phyloP scores from a whole-genome alignment of 2,797 vertebrate species.

The Trachurus trachurus region DNA sequence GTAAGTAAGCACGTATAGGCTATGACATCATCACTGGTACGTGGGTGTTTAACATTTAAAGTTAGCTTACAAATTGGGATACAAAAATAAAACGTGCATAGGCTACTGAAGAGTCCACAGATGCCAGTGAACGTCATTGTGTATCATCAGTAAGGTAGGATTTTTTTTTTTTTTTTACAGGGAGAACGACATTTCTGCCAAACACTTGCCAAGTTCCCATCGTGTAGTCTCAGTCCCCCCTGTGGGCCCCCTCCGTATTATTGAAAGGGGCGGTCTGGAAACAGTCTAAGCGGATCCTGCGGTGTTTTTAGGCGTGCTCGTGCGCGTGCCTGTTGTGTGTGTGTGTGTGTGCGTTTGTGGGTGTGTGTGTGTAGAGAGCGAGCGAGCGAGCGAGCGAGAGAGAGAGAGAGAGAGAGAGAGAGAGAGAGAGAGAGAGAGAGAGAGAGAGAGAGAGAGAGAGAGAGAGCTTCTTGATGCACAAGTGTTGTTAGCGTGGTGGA shows the following conservation, averaged over 20 bases:
- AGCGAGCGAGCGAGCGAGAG: conserved; percentile 35
- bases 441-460: conserved; percentile 47
- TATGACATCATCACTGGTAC: background rate
- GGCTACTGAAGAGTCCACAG: background rate
- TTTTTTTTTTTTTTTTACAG: background rate
- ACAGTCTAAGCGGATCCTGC: conserved; percentile 77
- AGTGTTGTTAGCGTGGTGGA: conserved; percentile 49
- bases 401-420: conserved; percentile 53
- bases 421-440: conserved; percentile 27
- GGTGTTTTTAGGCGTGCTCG: conserved; percentile 48
- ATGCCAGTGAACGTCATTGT: background rate
- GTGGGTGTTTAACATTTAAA: background rate
- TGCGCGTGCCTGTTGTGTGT: background rate
- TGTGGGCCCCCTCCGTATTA: conserved; percentile 64
- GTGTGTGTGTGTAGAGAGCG: background rate
- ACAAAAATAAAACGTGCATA: background rate
- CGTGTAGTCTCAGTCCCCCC: conserved; percentile 65
- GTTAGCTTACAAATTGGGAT: background rate
- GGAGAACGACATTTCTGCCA: background rate
- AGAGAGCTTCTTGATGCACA: conserved; percentile 54
- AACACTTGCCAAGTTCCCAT: conserved; percentile 36
- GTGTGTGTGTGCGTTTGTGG: background rate
- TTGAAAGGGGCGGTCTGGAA: conserved; percentile 85
- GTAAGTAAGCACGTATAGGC: background rate
- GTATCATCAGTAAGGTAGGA: background rate